Evolutionary conservation across 2,888 invertebrate species (phyloP), one percentile per base, ranked within the genome.

Genomic region (Noctua fimbriata): DNA sequence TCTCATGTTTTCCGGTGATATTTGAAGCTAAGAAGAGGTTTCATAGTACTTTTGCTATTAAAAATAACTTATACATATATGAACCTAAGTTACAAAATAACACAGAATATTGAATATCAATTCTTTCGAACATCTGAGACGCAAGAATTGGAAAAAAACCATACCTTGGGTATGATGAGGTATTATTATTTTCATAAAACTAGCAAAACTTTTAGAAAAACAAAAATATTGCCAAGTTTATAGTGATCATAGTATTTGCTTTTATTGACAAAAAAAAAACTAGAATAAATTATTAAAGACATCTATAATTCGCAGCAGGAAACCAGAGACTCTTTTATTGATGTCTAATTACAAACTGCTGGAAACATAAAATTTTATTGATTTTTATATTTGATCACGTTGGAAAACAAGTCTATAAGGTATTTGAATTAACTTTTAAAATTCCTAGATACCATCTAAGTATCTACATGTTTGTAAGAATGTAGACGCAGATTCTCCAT

Each of bases 241-340:
- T 21, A 52, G 52, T 41, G 69, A 49, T 47, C 36, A 10, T 52
- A 32, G 24, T 84, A 55, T 84, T 78, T 81, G 63, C 36, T 78
- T 69, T 81, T 60, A 65, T 60, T 76, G 41, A 69, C 58, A 52
- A 81, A 72, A 86, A 86, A 73, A 72, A 86, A 73, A 83, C 36
- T 58, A 49, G 55, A 86, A 82, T 76, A 82, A 58, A 78, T 78
- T 71, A 73, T 82, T 5, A 41, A 44, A 63, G 2, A 58, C 66
- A 67, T 73, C 16, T n/a, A 49, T 78, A 72, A 87, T 84, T 85
- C 88, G 76, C 85, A 85, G 85, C 80, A 81, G 88, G 85, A 78
- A 84, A 78, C 77, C 58, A n/a, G 76, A 73, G n/a, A 74, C 70
- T 76, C 18, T 5, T 76, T 82, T 87, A 85, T 81, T 75, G 80